phyloP scores from a whole-genome alignment of 2,888 invertebrate species.

The Melikaiella ostensackeni region DNA sequence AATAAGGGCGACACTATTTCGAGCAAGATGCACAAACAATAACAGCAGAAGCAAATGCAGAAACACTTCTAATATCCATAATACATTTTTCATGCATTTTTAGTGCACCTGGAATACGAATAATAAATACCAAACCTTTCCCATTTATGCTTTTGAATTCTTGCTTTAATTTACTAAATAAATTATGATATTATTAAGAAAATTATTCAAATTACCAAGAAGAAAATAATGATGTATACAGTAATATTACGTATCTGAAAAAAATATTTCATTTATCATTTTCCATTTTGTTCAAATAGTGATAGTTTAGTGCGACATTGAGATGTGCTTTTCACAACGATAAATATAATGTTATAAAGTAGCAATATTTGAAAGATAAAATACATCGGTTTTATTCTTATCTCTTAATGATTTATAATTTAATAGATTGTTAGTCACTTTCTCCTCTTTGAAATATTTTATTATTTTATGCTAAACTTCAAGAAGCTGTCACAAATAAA shows the following conservation, averaged over 20 bases:
- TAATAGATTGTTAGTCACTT: too few relatives aligned
- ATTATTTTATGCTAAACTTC: neutral
- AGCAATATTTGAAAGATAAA: too few relatives aligned
- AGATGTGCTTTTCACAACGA: neutral
- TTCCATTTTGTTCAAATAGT: neutral
- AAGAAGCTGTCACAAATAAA: neutral
- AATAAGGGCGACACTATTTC: conserved; percentile 7
- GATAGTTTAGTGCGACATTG: neutral
- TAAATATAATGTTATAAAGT: neutral
- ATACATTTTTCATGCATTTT: conserved; percentile 2
- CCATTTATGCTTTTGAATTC: neutral
- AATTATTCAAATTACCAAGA: too few relatives aligned
- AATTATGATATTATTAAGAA: too few relatives aligned
- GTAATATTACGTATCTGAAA: too few relatives aligned
- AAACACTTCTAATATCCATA: neutral
- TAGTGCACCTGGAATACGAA: neutral
- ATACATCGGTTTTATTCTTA: too few relatives aligned
- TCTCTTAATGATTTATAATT: too few relatives aligned
- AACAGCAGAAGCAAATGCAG: conserved; percentile 36
- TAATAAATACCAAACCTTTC: neutral
- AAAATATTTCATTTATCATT: neutral
- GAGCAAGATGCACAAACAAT: conserved; percentile 30
- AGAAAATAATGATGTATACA: too few relatives aligned
- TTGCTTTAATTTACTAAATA: too few relatives aligned
- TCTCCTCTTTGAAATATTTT: too few relatives aligned